Conservation (phyloP, 2,888 invertebrate genomes). For the Drosophila mimetica region DNA sequence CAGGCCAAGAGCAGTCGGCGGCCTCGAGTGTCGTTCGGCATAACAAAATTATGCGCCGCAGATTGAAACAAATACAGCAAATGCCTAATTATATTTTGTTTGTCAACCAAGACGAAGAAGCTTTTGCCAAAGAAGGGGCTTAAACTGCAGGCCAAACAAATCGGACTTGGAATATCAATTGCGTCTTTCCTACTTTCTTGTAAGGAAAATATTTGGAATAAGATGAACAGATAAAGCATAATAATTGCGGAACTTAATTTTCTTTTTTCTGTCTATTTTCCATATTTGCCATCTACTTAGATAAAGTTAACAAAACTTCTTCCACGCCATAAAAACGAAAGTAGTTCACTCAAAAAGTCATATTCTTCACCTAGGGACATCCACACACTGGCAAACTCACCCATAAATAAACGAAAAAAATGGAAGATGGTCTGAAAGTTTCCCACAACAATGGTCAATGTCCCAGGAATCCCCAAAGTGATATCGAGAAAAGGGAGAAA, state of each 20-base stretch:
- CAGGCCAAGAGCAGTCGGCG: slow-evolving; percentile 45
- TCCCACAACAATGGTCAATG: slow-evolving; percentile 56
- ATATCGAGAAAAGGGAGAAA: slow-evolving; percentile 10
- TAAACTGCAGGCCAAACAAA: slow-evolving; percentile 8
- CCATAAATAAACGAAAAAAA: slow-evolving; percentile 24
- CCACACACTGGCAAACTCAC: slow-evolving; percentile 19
- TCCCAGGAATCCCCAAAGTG: slow-evolving; percentile 22
- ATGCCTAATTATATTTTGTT: slow-evolving; percentile 68
- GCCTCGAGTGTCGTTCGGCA: slow-evolving; percentile 24
- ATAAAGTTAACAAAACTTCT: slow-evolving; percentile 12
- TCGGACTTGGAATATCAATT: slow-evolving; percentile 30
- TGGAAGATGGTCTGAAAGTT: slow-evolving; percentile 47
- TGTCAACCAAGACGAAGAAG: slow-evolving; percentile 31
- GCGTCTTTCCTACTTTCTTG: not conserved
- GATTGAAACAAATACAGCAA: slow-evolving; percentile 67
- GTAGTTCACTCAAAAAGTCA: slow-evolving; percentile 70
- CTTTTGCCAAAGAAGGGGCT: not conserved
- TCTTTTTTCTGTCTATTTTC: not conserved
- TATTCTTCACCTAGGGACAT: slow-evolving; percentile 34
- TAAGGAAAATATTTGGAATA: not conserved
- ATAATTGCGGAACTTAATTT: not conserved
- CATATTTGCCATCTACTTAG: not conserved
- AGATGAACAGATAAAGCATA: not conserved
- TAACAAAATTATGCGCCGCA: slow-evolving; percentile 44
- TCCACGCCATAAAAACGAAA: slow-evolving; percentile 64